Evolutionary conservation across 2,113 vertebrate genomes (phyloP).

Genomic region (Phrynosoma blainvillii): DNA sequence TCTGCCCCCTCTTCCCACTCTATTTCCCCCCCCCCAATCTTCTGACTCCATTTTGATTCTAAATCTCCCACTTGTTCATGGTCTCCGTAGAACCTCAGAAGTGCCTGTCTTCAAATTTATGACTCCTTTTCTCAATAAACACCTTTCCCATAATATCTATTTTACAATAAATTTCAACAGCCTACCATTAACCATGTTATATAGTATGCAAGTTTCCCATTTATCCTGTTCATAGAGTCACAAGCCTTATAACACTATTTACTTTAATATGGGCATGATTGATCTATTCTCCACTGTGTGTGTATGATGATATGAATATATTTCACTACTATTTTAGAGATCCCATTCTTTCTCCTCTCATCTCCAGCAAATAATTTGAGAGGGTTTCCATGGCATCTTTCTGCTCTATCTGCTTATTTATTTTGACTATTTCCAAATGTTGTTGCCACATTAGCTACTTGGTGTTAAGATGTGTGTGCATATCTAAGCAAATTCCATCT

Average conservation of each 20-base stretch:
- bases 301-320: neutral
- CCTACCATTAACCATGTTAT: conserved; percentile 23
- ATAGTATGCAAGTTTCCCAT: conserved; percentile 13
- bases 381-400: neutral
- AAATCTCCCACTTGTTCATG: conserved; percentile 36
- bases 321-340: neutral
- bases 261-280: conserved; percentile 1
- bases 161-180: conserved; percentile 9
- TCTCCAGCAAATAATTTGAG: neutral
- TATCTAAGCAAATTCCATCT: conserved; percentile 14
- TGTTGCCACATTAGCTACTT: neutral
- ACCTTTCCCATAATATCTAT: conserved; percentile 18
- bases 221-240: conserved; percentile 1
- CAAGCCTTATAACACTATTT: neutral
- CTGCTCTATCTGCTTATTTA: neutral
- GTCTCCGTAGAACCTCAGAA: conserved; percentile 31
- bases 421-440: neutral
- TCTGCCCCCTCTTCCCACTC: conserved; percentile 17
- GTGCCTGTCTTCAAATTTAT: conserved; percentile 28
- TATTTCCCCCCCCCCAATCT: neutral
- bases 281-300: neutral
- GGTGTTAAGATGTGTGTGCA: neutral
- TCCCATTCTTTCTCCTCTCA: neutral
- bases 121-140: conserved; percentile 31
- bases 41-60: conserved; percentile 58